A percentile compares a stretch with the other conserved stretches of the same genome.
Evolutionary conservation across 2,888 invertebrate genomes (phyloP).

Genomic region (Synergus laeviventris): DNA sequence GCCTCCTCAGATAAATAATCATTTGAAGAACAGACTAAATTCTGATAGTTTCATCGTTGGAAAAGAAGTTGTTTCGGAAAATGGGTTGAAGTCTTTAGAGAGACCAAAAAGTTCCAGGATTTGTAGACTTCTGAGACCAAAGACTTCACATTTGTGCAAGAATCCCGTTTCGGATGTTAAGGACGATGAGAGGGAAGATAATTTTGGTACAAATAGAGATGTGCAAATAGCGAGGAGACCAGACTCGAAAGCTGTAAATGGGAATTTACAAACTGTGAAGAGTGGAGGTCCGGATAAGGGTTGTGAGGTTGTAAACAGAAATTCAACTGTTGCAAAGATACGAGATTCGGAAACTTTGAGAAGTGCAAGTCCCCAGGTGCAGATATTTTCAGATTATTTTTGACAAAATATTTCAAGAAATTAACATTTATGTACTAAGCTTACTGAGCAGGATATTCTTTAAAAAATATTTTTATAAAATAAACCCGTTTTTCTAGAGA

Average conservation of each 20-base stretch:
- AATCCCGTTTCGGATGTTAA: not conserved
- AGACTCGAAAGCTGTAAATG: not conserved
- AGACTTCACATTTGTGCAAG: constrained; percentile 30
- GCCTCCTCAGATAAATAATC: not conserved
- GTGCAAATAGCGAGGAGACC: not conserved
- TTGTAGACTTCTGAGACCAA: constrained; percentile 40
- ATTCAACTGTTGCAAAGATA: not conserved
- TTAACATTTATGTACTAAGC: not conserved
- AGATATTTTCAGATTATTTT: not conserved
- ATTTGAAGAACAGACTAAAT: constrained; percentile 2
- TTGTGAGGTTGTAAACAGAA: not conserved
- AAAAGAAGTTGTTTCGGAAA: not conserved
- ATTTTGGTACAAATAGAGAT: not conserved
- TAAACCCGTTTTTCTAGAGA: not conserved
- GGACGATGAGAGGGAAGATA: not conserved
- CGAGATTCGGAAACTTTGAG: not conserved
- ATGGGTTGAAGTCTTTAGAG: not conserved
- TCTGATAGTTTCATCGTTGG: constrained; percentile 11
- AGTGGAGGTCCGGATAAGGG: not conserved
- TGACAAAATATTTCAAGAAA: not conserved
- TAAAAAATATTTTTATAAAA: not conserved
- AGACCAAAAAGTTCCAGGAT: constrained; percentile 10
- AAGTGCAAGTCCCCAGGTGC: not conserved
- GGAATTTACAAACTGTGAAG: not conserved
- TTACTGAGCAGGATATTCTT: not conserved